Evolutionary conservation across 2,888 invertebrate species (phyloP).

Genomic region (Criorhina ranunculi): DNA sequence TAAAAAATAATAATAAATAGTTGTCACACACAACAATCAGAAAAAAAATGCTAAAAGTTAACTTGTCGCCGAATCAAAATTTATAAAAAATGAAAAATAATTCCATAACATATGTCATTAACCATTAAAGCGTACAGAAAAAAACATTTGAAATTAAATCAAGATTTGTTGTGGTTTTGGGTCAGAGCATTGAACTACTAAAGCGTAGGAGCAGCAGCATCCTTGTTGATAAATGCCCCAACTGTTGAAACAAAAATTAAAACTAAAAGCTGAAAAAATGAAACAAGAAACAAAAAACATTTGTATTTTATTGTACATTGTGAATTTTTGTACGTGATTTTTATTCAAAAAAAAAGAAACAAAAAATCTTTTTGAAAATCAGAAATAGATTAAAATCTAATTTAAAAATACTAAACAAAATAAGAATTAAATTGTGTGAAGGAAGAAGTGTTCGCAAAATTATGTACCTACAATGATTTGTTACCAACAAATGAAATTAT

Average conservation of each 20-base stretch:
- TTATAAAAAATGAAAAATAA: conserved; percentile 7
- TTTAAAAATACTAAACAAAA: conserved; percentile 8
- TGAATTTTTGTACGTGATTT: conserved; percentile 66
- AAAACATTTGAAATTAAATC: conserved; percentile 12
- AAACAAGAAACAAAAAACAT: conserved; percentile 25
- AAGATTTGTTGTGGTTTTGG: conserved; percentile 21
- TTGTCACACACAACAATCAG: conserved; percentile 21
- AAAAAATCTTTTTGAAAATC: conserved; percentile 26
- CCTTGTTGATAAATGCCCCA: background rate
- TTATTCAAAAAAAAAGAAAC: conserved; percentile 41
- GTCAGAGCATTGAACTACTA: background rate
- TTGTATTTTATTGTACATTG: conserved; percentile 66
- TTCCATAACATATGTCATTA: conserved; percentile 24
- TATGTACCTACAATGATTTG: conserved; percentile 64
- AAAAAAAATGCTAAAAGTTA: conserved; percentile 1
- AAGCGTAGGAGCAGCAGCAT: conserved; percentile 8
- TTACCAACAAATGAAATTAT: conserved; percentile 51
- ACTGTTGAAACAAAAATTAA: conserved; percentile 6
- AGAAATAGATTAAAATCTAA: conserved; percentile 21
- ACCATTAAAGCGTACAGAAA: conserved; percentile 7
- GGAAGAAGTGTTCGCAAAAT: conserved; percentile 29
- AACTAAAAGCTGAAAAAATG: background rate
- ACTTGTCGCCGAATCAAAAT: conserved; percentile 31
- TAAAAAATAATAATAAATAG: conserved; percentile 39
- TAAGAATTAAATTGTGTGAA: conserved; percentile 11